A percentile compares a stretch with the other conserved stretches of the same genome.
These are phyloP conservation scores for Microcebus ravelobensis DNA, from an alignment of 2,113 vertebrate genomes.

Conservation along the genomic window DNA sequence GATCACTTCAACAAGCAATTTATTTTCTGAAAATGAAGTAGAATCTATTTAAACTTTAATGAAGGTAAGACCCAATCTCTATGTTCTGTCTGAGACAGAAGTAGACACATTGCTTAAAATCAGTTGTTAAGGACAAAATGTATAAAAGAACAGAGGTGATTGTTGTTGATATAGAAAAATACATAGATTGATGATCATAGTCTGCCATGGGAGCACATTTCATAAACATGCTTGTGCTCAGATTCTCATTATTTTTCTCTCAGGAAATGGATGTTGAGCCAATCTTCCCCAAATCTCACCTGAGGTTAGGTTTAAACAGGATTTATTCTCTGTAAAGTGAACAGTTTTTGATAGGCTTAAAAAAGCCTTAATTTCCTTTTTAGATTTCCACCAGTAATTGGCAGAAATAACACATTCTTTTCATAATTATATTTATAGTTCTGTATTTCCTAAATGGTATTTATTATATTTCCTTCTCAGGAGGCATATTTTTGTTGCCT, in stretches of 20 bases:
- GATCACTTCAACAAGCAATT: background rate
- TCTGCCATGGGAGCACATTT: background rate
- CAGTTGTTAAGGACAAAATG: background rate
- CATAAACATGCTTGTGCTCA: background rate
- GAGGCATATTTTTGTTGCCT: background rate
- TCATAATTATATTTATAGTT: constrained; percentile 70
- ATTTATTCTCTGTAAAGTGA: constrained; percentile 71
- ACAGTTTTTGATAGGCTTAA: constrained; percentile 52
- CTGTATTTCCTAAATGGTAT: constrained; percentile 60
- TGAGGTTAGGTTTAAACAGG: constrained; percentile 53
- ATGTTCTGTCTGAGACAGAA: background rate
- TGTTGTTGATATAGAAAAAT: background rate
- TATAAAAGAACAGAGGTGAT: background rate
- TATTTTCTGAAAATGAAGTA: constrained; percentile 16
- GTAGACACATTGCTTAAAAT: background rate
- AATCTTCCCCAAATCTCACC: constrained; percentile 44
- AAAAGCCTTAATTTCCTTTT: constrained; percentile 67
- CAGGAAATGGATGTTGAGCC: background rate
- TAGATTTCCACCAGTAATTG: constrained; percentile 56
- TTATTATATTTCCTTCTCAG: constrained; percentile 66
- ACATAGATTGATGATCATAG: background rate
- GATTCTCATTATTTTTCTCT: background rate
- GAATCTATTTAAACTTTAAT: constrained; percentile 14
- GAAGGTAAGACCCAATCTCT: background rate
- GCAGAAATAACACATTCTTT: constrained; percentile 58